Conservation (phyloP, 2,797 vertebrate species). For the Limosa lapponica region DNA sequence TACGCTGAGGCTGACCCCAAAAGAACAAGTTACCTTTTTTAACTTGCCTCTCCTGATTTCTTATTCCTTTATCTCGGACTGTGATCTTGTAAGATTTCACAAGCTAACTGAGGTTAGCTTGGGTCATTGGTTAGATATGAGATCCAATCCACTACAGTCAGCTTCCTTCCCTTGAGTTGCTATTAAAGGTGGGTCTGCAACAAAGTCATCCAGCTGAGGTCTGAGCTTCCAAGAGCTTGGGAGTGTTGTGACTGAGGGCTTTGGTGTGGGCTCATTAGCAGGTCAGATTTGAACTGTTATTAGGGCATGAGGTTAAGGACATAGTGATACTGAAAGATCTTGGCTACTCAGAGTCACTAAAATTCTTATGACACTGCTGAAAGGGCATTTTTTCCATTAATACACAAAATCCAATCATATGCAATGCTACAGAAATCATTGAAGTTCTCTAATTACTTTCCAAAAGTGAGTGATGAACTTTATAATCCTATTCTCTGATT, state of each 20-base stretch:
- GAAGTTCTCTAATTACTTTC: neutral
- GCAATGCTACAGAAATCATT: neutral
- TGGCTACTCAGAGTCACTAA: neutral
- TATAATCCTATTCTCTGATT: neutral
- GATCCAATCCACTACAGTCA: neutral
- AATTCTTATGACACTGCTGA: neutral
- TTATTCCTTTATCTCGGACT: neutral
- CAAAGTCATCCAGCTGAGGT: neutral
- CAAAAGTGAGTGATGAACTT: neutral
- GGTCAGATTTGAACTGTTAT: neutral
- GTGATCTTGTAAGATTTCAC: conserved; percentile 1
- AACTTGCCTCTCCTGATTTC: neutral
- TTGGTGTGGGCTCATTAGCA: neutral
- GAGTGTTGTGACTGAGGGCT: neutral
- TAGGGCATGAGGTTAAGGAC: neutral
- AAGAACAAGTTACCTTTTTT: neutral
- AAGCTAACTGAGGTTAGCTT: conserved; percentile 1
- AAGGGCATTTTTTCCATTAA: neutral
- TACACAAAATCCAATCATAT: neutral
- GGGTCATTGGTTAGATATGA: neutral
- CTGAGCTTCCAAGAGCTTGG: neutral
- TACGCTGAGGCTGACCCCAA: neutral
- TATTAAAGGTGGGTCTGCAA: neutral
- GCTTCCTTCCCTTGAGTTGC: neutral
- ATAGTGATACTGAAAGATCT: neutral